Conservation (phyloP, 2,113 vertebrate species). For the Aegithalos caudatus region DNA sequence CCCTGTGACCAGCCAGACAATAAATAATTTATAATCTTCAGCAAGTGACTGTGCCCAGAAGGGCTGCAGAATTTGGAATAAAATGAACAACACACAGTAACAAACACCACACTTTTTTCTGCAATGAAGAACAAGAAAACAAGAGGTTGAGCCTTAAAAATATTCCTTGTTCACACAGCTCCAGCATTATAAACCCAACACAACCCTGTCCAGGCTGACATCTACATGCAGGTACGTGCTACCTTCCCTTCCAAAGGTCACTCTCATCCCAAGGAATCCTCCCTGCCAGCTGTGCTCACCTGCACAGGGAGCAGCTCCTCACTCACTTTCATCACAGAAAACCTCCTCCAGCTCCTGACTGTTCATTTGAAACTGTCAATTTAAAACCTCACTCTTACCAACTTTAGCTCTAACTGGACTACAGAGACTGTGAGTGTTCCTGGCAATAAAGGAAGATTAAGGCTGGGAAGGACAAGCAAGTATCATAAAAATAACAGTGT, state of each 20-base stretch:
- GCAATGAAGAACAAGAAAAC: background rate
- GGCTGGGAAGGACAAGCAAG: conserved; percentile 30
- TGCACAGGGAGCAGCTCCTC: background rate
- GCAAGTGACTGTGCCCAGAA: background rate
- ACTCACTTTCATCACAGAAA: background rate
- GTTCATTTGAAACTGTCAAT: background rate
- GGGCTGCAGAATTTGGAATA: background rate
- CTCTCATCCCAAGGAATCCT: background rate
- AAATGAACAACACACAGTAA: background rate
- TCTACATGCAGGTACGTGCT: fast-evolving
- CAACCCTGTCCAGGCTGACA: background rate
- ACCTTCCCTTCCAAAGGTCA: background rate
- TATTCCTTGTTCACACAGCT: too few relatives aligned
- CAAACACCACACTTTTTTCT: background rate
- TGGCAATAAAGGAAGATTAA: conserved; percentile 30
- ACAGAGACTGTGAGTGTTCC: background rate
- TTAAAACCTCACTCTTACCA: background rate
- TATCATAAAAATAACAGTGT: conserved; percentile 10
- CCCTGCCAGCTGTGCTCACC: background rate
- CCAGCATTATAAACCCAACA: background rate
- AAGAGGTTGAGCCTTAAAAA: background rate
- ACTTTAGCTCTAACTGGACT: conserved; percentile 13
- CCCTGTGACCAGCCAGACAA: background rate
- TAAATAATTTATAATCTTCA: background rate
- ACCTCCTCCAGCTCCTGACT: background rate